These are phyloP conservation scores for Drosophila subsilvestris DNA, from an alignment of 2,888 invertebrate genomes.

Conservation along the genomic window DNA sequence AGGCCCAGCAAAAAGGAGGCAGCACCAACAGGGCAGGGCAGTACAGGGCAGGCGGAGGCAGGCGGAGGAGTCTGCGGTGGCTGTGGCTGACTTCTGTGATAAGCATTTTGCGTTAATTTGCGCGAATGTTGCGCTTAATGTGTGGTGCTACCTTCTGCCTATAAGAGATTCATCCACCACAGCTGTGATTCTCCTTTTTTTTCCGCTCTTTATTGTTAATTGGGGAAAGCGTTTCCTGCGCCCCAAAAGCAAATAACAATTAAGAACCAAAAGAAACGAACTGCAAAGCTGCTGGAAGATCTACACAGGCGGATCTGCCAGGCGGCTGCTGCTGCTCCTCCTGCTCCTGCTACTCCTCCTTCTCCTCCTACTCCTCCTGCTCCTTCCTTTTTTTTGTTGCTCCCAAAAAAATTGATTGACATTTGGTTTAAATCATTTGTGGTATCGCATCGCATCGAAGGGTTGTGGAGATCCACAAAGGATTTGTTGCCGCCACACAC, in stretches of 20 bases:
- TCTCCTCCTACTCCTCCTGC: no score
- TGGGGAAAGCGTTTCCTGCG: conserved; percentile 63
- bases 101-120: conserved; percentile 75
- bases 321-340: no score
- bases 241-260: conserved; percentile 68
- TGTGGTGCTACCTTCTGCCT: conserved; percentile 48
- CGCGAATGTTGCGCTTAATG: conserved; percentile 74
- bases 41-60: neutral
- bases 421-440: conserved; percentile 73
- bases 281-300: conserved; percentile 28
- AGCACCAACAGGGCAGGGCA: conserved; percentile 9
- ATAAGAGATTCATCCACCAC: neutral
- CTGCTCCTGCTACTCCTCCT: no score
- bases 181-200: neutral
- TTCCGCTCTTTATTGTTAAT: conserved; percentile 68
- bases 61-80: neutral
- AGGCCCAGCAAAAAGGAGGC: conserved; percentile 40
- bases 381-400: conserved; percentile 18
- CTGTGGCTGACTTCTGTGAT: conserved; percentile 40
- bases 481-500: conserved; percentile 58
- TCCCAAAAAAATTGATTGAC: conserved; percentile 67
- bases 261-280: conserved; percentile 39
- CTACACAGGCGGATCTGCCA: no score
- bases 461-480: conserved; percentile 49
- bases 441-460: conserved; percentile 48